Percentiles rank a stretch among this genome's conserved stretches.
Conservation (phyloP, 2,113 vertebrate genomes). For the Platanista minor region DNA sequence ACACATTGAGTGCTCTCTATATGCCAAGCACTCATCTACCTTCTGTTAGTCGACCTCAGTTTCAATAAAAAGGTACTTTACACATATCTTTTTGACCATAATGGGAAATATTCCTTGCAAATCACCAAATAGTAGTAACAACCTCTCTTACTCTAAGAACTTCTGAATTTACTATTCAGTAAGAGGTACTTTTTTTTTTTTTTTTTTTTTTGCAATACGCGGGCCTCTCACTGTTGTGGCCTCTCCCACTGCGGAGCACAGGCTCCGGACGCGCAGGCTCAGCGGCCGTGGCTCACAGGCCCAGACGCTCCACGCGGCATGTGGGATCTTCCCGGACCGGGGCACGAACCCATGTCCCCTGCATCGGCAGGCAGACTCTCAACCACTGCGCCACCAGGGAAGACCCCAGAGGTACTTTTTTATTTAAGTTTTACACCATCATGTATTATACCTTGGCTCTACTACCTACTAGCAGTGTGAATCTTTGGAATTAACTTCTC, state of each 20-base stretch:
- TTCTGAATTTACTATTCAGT: slow-evolving; percentile 4
- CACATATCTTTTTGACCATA: neutral
- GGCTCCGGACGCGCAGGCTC: no score
- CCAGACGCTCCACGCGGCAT: no score
- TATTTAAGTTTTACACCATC: neutral
- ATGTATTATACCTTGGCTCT: neutral
- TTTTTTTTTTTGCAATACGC: no score
- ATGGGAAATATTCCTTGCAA: neutral
- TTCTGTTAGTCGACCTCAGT: neutral
- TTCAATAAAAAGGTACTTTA: neutral
- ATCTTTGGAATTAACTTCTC: neutral
- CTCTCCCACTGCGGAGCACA: no score
- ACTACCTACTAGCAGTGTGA: neutral
- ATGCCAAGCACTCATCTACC: neutral
- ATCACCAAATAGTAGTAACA: neutral
- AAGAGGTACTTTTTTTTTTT: neutral
- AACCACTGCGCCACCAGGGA: no score
- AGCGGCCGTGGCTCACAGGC: no score
- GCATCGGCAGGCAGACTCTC: no score
- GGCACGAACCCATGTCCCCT: no score
- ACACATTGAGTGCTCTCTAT: neutral
- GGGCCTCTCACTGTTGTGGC: no score
- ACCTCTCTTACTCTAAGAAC: neutral
- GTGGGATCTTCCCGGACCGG: no score
- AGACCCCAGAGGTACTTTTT: no score